phyloP scores from a whole-genome alignment of 37 sponge, comb jelly and placozoan species.

The Theonella swinhoei region DNA sequence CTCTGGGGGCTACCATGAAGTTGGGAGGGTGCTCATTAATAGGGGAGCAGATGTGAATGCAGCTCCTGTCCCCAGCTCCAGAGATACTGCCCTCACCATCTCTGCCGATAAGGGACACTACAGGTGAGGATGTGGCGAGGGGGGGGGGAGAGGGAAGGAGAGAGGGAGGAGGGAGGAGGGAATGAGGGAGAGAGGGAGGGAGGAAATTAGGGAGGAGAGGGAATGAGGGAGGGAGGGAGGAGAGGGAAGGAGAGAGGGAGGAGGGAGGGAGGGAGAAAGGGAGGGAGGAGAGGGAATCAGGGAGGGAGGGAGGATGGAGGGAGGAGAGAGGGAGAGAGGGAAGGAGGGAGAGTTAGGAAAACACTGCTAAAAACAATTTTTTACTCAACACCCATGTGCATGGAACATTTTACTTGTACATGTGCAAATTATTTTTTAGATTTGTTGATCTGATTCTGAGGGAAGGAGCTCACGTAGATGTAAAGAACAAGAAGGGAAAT shows the following conservation, averaged over 20 bases:
- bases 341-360: too few relatives aligned
- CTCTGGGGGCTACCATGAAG: slow-evolving; percentile 91
- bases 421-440: not conserved
- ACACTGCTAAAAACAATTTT: too few relatives aligned
- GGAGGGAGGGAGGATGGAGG: too few relatives aligned
- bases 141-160: not conserved
- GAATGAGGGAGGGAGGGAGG: not conserved
- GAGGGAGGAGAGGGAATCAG: not conserved
- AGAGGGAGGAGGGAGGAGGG: not conserved
- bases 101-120: slow-evolving; percentile 93
- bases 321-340: not conserved
- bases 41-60: slow-evolving; percentile 94
- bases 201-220: not conserved
- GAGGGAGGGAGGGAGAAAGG: not conserved
- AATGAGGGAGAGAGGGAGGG: not conserved
- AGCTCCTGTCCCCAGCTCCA: slow-evolving; percentile 90
- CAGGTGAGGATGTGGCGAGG: slow-evolving; percentile 13
- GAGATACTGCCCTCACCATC: slow-evolving; percentile 91
- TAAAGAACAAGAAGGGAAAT: slow-evolving; percentile 95
- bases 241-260: not conserved
- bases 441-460: slow-evolving; percentile 85
- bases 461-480: slow-evolving; percentile 81
- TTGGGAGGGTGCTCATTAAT: slow-evolving; percentile 81
- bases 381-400: too few relatives aligned
- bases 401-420: not conserved